Percentiles rank a stretch among this genome's conserved stretches.
These are phyloP conservation scores for Patella vulgata DNA, from an alignment of 1,140 invertebrate genomes.

Conservation along the genomic window DNA sequence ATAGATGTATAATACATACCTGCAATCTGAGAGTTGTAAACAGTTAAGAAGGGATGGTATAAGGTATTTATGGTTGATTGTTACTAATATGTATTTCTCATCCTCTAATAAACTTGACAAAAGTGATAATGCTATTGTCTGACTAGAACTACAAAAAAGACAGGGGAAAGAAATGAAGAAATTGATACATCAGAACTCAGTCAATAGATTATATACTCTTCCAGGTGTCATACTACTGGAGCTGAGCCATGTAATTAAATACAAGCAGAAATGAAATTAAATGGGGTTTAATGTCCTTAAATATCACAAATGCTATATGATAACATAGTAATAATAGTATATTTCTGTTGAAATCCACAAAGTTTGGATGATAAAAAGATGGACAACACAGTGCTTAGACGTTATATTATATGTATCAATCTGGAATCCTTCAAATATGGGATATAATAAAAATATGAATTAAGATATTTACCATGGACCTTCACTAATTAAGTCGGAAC, in stretches of 20 bases:
- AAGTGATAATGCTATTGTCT: neutral
- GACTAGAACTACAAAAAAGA: constrained; percentile 6
- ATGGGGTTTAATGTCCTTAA: too few relatives aligned
- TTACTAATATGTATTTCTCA: neutral
- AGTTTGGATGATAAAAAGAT: too few relatives aligned
- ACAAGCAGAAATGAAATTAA: too few relatives aligned
- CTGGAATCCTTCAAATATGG: too few relatives aligned
- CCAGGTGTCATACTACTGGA: too few relatives aligned
- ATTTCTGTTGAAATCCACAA: too few relatives aligned
- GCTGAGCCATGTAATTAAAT: too few relatives aligned
- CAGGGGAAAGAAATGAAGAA: neutral
- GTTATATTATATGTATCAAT: too few relatives aligned
- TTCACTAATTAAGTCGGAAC: constrained; percentile 1
- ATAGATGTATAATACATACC: constrained; percentile 7
- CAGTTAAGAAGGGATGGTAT: constrained; percentile 7
- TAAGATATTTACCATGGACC: constrained; percentile 5
- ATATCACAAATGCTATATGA: too few relatives aligned
- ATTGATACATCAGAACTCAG: neutral
- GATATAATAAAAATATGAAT: too few relatives aligned
- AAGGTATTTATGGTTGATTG: neutral
- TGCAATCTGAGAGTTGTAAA: constrained; percentile 8
- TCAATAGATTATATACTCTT: neutral
- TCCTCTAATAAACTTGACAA: constrained; percentile 4
- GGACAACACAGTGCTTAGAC: too few relatives aligned
- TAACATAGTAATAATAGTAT: too few relatives aligned